These are phyloP conservation scores for Tragelaphus buxtoni DNA, from an alignment of 2,113 vertebrate species.

Conservation along the genomic window DNA sequence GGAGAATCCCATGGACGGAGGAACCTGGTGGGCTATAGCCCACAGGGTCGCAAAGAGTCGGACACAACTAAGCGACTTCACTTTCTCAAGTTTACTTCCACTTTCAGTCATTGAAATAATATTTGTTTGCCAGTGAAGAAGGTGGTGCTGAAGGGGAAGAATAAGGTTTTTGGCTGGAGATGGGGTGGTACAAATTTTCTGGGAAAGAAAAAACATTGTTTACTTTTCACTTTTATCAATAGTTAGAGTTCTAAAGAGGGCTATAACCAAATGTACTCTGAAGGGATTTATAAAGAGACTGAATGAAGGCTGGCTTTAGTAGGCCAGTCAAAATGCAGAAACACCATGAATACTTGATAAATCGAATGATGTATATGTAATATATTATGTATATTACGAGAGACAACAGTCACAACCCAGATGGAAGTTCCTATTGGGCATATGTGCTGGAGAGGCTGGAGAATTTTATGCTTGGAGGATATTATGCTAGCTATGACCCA, in stretches of 20 bases:
- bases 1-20: no score
- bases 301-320: neutral
- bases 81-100: neutral
- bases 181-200: neutral
- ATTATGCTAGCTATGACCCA: neutral
- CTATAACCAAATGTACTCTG: neutral
- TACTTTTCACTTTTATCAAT: neutral
- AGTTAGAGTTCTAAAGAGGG: neutral
- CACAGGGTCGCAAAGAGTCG: rapidly evolving
- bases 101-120: neutral
- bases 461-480: neutral
- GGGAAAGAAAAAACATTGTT: neutral
- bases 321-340: neutral
- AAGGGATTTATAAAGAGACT: neutral
- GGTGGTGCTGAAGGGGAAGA: neutral
- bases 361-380: neutral
- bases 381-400: rapidly evolving
- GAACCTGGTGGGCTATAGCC: no score
- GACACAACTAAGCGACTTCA: no score
- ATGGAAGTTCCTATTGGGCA: neutral
- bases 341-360: neutral
- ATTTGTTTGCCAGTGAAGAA: neutral
- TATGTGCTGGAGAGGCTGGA: neutral
- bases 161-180: neutral
- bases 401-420: neutral